phyloP scores from a whole-genome alignment of 30 jellyfish, hydroid and myxozoan genomes.

The Chironex yamaguchii region DNA sequence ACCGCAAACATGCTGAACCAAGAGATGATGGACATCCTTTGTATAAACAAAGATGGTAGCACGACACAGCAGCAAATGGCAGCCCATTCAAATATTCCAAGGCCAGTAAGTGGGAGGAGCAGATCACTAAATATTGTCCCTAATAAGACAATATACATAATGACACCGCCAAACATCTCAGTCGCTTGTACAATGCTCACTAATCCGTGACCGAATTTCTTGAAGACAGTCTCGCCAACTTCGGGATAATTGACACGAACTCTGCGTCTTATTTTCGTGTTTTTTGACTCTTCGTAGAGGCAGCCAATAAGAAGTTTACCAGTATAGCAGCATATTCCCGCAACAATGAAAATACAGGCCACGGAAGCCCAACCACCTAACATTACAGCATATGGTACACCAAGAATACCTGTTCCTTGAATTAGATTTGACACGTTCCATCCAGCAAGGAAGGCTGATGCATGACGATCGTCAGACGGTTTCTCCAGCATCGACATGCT shows the following conservation, averaged over 20 bases:
- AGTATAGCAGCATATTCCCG: conserved; percentile 87
- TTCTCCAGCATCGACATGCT: conserved; percentile 90
- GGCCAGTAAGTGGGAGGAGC: conserved; percentile 66
- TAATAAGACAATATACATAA: conserved; percentile 81
- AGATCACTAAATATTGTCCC: conserved; percentile 89
- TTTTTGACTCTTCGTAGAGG: conserved; percentile 88
- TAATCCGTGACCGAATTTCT: conserved; percentile 59
- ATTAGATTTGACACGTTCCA: conserved; percentile 94
- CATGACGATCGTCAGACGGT: conserved; percentile 91
- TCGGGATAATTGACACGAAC: conserved; percentile 91
- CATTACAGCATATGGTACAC: conserved; percentile 82
- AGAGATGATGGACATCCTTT: conserved; percentile 89
- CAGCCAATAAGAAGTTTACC: conserved; percentile 87
- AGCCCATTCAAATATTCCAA: conserved; percentile 94
- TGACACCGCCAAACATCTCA: conserved; percentile 96
- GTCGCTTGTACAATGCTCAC: conserved; percentile 75
- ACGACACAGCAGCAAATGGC: conserved; percentile 79
- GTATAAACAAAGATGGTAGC: conserved; percentile 87
- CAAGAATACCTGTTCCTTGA: conserved; percentile 94
- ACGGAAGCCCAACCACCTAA: conserved; percentile 99
- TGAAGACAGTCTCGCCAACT: conserved; percentile 90
- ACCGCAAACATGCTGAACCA: conserved; percentile 94
- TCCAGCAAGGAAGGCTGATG: conserved; percentile 95
- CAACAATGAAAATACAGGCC: conserved; percentile 85
- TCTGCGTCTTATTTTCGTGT: conserved; percentile 73